phyloP scores from a whole-genome alignment of 2,113 vertebrate genomes.

The Peromyscus maniculatus region DNA sequence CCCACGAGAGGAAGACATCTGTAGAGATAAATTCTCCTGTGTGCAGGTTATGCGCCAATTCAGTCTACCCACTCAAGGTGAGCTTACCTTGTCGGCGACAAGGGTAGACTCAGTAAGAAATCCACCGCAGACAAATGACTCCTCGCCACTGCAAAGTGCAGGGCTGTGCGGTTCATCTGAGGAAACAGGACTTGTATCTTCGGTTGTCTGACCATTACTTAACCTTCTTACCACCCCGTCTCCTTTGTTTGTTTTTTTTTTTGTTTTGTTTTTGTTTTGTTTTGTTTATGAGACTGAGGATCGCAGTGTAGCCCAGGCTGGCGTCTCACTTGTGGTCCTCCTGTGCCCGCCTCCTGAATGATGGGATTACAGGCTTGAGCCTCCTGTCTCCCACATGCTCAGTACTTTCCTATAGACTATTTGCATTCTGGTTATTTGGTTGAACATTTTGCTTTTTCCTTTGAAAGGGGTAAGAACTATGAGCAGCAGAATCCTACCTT shows the following conservation, averaged over 20 bases:
- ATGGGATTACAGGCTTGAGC: not conserved
- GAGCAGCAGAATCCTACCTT: conserved; percentile 21
- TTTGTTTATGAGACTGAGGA: not conserved
- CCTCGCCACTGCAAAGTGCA: conserved; percentile 94
- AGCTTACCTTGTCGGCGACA: conserved; percentile 93
- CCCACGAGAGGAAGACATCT: not conserved
- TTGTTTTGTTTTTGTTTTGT: not conserved
- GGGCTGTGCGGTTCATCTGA: conserved; percentile 91
- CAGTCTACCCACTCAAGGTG: not conserved
- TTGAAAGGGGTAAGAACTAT: not conserved
- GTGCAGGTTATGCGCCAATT: not conserved
- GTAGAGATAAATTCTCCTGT: not conserved
- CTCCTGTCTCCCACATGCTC: not conserved
- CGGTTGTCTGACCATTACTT: not conserved
- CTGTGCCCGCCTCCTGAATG: not conserved
- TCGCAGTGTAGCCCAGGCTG: not conserved
- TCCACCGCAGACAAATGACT: conserved; percentile 88
- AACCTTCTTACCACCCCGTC: not conserved
- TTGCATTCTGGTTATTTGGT: conserved; percentile 32
- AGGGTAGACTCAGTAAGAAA: conserved; percentile 91
- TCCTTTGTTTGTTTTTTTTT: not conserved
- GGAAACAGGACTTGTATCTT: conserved; percentile 57
- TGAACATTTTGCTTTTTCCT: not conserved
- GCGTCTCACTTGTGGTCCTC: not conserved
- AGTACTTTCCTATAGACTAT: not conserved